phyloP scores from a whole-genome alignment of 2,888 invertebrate genomes.

The Archaeoteleia sp. region DNA sequence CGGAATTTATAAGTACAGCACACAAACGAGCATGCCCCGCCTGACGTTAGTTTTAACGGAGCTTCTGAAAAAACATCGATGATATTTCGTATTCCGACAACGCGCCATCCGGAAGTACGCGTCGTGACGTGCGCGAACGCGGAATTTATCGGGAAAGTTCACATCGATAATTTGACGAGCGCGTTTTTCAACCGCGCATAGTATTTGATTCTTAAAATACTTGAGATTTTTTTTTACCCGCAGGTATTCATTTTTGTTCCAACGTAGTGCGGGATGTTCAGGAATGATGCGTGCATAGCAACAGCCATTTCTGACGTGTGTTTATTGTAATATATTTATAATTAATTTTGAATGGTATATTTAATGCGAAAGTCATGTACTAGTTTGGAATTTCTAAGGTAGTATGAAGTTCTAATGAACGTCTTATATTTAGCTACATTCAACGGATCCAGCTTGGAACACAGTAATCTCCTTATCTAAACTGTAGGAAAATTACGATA shows the following conservation, averaged over 20 bases:
- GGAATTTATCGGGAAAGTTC: conserved; percentile 60
- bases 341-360: too few relatives aligned
- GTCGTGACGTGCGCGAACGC: conserved; percentile 46
- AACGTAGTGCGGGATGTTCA: too few relatives aligned
- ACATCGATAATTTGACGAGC: conserved; percentile 60
- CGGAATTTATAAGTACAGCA: conserved; percentile 34
- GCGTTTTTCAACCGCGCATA: conserved; percentile 26
- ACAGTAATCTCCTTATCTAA: too few relatives aligned
- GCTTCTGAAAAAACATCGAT: conserved; percentile 30
- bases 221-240: neutral
- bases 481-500: too few relatives aligned
- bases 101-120: conserved; percentile 34
- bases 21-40: conserved; percentile 1
- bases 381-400: too few relatives aligned
- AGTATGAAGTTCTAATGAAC: too few relatives aligned
- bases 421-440: too few relatives aligned
- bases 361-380: too few relatives aligned
- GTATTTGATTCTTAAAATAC: neutral
- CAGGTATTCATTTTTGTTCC: neutral
- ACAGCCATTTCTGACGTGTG: too few relatives aligned
- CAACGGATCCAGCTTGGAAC: too few relatives aligned
- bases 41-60: conserved; percentile 18
- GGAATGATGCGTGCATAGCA: too few relatives aligned
- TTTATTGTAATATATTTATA: too few relatives aligned
- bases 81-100: conserved; percentile 41